Percentiles rank a stretch among this genome's conserved stretches.
Conservation (phyloP, 2,113 vertebrate genomes). For the Zosterops hypoxanthus region DNA sequence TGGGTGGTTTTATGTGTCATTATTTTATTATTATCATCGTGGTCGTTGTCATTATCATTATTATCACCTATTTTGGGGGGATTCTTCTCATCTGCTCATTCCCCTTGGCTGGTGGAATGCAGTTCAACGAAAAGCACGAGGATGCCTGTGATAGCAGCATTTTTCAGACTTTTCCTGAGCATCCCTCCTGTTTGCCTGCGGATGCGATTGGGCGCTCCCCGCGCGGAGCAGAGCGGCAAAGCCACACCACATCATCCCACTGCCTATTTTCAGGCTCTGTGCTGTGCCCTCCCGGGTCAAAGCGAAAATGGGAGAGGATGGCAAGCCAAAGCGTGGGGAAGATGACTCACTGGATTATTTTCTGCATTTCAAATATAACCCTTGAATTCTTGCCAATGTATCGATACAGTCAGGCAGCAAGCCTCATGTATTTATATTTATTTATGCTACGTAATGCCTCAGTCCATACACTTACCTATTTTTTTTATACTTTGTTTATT, state of each 20-base stretch:
- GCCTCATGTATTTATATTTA: neutral
- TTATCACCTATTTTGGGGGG: neutral
- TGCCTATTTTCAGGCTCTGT: conserved; percentile 16
- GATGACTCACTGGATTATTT: conserved; percentile 56
- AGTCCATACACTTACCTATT: neutral
- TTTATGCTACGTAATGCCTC: neutral
- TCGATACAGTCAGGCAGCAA: conserved; percentile 22
- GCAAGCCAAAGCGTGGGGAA: conserved; percentile 35
- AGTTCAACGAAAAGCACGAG: neutral
- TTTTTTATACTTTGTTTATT: neutral
- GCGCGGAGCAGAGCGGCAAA: neutral
- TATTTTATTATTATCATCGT: neutral
- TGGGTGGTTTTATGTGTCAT: neutral
- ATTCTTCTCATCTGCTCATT: neutral
- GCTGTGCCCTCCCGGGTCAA: conserved; percentile 5
- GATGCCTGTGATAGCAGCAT: neutral
- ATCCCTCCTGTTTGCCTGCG: neutral
- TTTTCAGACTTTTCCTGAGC: neutral
- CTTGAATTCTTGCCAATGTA: conserved; percentile 9
- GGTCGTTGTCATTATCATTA: neutral
- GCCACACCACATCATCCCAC: neutral
- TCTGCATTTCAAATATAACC: conserved; percentile 39
- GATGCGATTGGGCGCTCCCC: neutral
- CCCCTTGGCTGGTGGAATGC: neutral
- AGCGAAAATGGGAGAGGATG: neutral